Base-by-base conservation (phyloP, 2,113 vertebrate species). In the Thoracochromis brauschi region DNA sequence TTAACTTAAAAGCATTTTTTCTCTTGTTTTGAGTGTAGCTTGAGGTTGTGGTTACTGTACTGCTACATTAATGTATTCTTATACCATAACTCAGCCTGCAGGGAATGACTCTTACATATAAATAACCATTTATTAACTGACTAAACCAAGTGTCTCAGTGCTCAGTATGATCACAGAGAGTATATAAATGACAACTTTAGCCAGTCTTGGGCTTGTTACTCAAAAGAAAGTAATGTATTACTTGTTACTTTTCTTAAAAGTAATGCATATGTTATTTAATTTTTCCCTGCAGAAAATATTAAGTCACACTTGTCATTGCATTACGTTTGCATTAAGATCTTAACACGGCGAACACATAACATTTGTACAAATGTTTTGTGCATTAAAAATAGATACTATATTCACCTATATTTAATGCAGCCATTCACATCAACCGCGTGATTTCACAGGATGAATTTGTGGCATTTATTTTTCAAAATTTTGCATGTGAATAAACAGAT, bases 21-120 rank as follows among this genome's bases (percentile, higher is more conserved):
- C 42, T 5, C 13, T 51, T 89, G 65, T 40, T 88, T 57, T 82
- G 19, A 82, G 57, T 82, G 60, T 31, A 78, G 35, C 73, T 85
- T 75, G 16, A 54, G 68, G 73, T 47, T 75, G n/a, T 49, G 54
- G 51, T 73, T 80, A 65, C 49, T 80, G 13, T 53, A 49, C 40
- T 42, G 21, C 6, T 5, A 24, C 21, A 71, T 71, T 71, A 78
- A 75, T 65, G 21, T 65, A 45, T 81, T 63, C 12, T 60, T 81
- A 60, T 78, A 58, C 17, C 49, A 55, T 53, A 29, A 84, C n/a
- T 19, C 29, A 68, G 60, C 80, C 75, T 33, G 38, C 5, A 45
- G 71, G 42, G 13, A 84, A 29, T 12, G 31, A 17, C 35, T 47
- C 13, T 81, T 47, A 60, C 4, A 16, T 55, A n/a, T 58, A 45